Evolutionary conservation across 2,888 invertebrate genomes (phyloP), one percentile per base, ranked within the genome.

Genomic region (Protonemura montana): DNA sequence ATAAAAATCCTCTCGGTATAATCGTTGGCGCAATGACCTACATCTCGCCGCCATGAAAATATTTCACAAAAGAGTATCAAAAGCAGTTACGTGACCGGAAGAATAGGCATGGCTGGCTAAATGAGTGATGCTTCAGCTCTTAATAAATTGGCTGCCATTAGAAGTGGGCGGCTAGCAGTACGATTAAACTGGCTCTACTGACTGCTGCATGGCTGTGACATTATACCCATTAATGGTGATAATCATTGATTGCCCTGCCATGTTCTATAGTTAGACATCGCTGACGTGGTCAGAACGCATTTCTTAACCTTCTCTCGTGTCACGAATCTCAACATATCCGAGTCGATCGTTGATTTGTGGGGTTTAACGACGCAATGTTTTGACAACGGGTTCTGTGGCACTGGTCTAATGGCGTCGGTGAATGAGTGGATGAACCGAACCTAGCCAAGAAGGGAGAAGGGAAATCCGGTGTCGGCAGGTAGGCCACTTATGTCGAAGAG

Each of bases 101-200:
- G 59, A 59, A 59, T 59, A 13, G 59, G 59, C 59, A 59, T 59
- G 59, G 21, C 59, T 7, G 13, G 59, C 59, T 59, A 59, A 59
- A 59, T 59, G 59, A 59, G 59, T 59, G 59, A 59, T 59, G 59
- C 59, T 59, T 59, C 59, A 59, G 59, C 59, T 59, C 59, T 59
- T 59, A 59, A 59, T 59, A 59, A 59, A 59, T 59, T 59, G 59
- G 59, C 59, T 59, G 7, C 59, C 59, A 59, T 59, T 59, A 59
- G 21, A 21, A 3, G 59, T 16, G 59, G 59, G 59, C 21, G 59
- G 59, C 41, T 41, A 41, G n/a, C n/a, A n/a, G 41, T 41, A 13
- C 41, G 41, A 41, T 59, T 59, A 59, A 2, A 59, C 21, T 21
- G 59, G 59, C 59, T 59, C 59, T 35, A 21, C 59, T 59, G 59